phyloP scores from a whole-genome alignment of 2,888 invertebrate genomes.

The Acanthosoma haemorrhoidale region DNA sequence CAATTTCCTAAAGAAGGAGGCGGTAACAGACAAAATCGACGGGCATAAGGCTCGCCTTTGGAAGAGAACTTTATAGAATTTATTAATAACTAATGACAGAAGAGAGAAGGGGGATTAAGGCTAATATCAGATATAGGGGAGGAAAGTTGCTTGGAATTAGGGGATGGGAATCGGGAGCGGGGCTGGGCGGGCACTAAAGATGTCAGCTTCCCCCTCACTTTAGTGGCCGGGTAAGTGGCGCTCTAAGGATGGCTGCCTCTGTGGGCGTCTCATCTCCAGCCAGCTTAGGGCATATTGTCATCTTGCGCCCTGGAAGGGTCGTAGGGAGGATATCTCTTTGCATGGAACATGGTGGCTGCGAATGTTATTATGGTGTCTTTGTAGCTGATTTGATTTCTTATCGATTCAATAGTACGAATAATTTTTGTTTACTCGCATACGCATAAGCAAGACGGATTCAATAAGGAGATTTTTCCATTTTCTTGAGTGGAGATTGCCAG shows the following conservation, averaged over 20 bases:
- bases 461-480: too few relatives aligned
- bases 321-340: background rate
- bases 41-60: background rate
- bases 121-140: conserved; percentile 13
- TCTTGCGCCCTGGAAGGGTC: background rate
- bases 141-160: too few relatives aligned
- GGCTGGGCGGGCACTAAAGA: background rate
- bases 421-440: too few relatives aligned
- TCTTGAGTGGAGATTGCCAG: too few relatives aligned
- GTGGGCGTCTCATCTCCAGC: background rate
- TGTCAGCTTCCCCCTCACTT: background rate
- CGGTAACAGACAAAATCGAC: background rate
- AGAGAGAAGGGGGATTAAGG: conserved; percentile 11
- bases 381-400: too few relatives aligned
- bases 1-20: too few relatives aligned
- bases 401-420: too few relatives aligned
- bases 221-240: background rate
- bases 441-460: too few relatives aligned
- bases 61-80: conserved; percentile 5
- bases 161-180: too few relatives aligned
- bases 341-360: too few relatives aligned
- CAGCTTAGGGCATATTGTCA: background rate
- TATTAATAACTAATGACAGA: conserved; percentile 4
- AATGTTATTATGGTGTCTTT: too few relatives aligned
- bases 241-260: background rate